Percentiles rank a stretch among this genome's conserved stretches.
phyloP scores from a whole-genome alignment of 2,888 invertebrate genomes.

The Ophonus ardosiacus region DNA sequence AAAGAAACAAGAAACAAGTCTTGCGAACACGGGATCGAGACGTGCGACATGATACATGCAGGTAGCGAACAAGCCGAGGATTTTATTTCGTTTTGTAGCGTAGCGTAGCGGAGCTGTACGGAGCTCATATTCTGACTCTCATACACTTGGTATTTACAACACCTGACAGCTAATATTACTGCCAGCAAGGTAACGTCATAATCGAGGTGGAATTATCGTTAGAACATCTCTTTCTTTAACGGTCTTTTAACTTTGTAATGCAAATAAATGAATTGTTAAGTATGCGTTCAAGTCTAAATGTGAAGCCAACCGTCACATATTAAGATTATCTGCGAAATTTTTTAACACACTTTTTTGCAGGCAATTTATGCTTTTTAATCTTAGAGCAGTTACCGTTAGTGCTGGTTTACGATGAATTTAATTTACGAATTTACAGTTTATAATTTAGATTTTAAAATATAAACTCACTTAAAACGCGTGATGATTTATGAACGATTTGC shows the following conservation, averaged over 20 bases:
- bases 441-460: too few species aligned
- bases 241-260: conserved; percentile 10
- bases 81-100: conserved; percentile 34
- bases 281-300: neutral
- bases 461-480: too few species aligned
- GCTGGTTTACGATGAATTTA: too few species aligned
- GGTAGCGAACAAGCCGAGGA: conserved; percentile 31
- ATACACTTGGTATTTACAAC: conserved; percentile 23
- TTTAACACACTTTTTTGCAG: neutral
- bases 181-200: conserved; percentile 12
- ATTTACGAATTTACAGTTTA: too few species aligned
- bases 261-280: conserved; percentile 8
- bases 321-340: neutral
- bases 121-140: conserved; percentile 26
- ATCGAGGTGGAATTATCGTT: conserved; percentile 26
- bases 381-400: neutral
- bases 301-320: neutral
- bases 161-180: conserved; percentile 40
- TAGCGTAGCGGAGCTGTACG: neutral
- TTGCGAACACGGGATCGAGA: conserved; percentile 22
- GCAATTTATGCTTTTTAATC: neutral
- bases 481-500: too few species aligned
- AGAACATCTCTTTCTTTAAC: conserved; percentile 28
- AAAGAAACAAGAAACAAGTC: conserved; percentile 42
- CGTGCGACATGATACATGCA: conserved; percentile 50